Evolutionary conservation across 2,888 invertebrate species (phyloP).

Genomic region (Melanotus villosus): DNA sequence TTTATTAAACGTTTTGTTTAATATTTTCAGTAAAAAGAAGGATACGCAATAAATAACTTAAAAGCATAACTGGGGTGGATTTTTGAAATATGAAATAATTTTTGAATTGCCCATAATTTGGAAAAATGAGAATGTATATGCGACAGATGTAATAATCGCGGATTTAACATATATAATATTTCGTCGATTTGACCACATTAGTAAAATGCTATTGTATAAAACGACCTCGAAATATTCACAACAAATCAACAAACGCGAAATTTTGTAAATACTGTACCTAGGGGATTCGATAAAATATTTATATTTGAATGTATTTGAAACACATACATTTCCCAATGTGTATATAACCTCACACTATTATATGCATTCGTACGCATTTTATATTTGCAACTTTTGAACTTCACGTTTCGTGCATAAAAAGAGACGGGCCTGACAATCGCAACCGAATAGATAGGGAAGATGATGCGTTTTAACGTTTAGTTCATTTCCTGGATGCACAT

Average conservation of each 20-base stretch:
- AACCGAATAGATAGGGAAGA: background rate
- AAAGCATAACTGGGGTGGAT: too few species aligned
- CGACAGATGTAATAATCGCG: too few species aligned
- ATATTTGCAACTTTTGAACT: background rate
- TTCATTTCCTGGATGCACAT: background rate
- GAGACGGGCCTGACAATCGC: background rate
- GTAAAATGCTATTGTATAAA: too few species aligned
- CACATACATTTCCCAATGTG: conserved; percentile 21
- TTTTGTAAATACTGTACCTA: conserved; percentile 33
- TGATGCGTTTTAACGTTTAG: background rate
- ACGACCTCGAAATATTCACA: background rate
- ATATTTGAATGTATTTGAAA: conserved; percentile 35
- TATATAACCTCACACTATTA: conserved; percentile 19
- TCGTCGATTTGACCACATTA: too few species aligned
- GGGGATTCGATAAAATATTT: conserved; percentile 32
- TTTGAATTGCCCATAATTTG: too few species aligned
- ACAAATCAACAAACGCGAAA: conserved; percentile 1
- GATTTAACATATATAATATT: too few species aligned
- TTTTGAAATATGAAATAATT: too few species aligned
- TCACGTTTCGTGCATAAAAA: background rate
- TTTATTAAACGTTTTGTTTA: too few species aligned
- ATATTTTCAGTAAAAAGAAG: too few species aligned
- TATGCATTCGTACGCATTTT: conserved; percentile 40
- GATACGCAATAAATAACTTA: too few species aligned
- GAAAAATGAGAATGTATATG: too few species aligned